phyloP scores from a whole-genome alignment of 2,113 vertebrate species.

The Bos indicus region DNA sequence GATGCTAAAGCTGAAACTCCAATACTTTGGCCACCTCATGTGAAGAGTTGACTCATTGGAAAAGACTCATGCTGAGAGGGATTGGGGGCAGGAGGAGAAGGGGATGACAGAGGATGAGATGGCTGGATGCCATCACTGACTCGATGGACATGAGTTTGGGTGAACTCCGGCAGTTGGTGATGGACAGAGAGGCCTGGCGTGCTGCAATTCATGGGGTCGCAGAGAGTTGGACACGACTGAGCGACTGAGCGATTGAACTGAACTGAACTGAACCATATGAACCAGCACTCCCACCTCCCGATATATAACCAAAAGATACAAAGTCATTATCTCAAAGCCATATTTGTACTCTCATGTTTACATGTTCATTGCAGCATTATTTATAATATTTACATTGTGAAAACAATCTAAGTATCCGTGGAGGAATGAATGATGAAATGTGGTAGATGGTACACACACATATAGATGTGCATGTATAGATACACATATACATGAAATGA shows the following conservation, averaged over 20 bases:
- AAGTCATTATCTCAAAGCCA: neutral
- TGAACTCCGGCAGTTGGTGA: too few relatives aligned
- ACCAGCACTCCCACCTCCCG: neutral
- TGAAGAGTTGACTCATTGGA: too few relatives aligned
- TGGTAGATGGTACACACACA: neutral
- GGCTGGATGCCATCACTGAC: too few relatives aligned
- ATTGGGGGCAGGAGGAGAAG: too few relatives aligned
- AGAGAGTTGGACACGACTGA: too few relatives aligned
- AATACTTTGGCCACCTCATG: too few relatives aligned
- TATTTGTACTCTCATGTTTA: neutral
- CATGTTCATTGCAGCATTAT: neutral
- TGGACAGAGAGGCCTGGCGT: too few relatives aligned
- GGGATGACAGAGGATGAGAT: too few relatives aligned
- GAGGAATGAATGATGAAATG: neutral
- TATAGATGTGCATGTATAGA: neutral
- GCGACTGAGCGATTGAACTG: too few relatives aligned
- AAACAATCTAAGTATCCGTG: neutral
- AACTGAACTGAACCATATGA: neutral
- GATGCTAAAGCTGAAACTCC: too few relatives aligned
- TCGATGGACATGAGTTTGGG: too few relatives aligned
- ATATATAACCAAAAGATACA: neutral
- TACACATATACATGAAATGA: neutral
- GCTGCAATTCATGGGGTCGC: rapidly evolving
- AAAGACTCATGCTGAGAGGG: too few relatives aligned
- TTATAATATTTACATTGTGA: neutral